Evolutionary conservation across 2,888 invertebrate genomes (phyloP).

Genomic region (Dascillus cervinus): DNA sequence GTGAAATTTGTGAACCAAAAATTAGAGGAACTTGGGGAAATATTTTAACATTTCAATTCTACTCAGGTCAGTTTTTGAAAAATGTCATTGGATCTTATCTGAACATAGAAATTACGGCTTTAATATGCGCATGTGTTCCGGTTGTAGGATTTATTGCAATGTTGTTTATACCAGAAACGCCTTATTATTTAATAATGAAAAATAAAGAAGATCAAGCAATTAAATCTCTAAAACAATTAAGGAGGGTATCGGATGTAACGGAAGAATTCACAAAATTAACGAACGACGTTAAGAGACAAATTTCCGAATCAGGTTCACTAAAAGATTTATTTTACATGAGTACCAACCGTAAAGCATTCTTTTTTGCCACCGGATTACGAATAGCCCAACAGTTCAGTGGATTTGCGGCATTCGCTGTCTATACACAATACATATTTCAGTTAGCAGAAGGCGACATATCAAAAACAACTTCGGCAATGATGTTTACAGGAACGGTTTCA

Average conservation of each 20-base stretch:
- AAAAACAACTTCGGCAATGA: slow-evolving; percentile 28
- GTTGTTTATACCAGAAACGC: slow-evolving; percentile 31
- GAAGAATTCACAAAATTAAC: slow-evolving; percentile 25
- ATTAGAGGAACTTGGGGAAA: slow-evolving; percentile 30
- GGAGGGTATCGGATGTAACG: slow-evolving; percentile 25
- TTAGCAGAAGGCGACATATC: slow-evolving; percentile 31
- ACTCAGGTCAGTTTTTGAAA: slow-evolving; percentile 26
- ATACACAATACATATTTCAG: slow-evolving; percentile 32
- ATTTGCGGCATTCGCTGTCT: slow-evolving; percentile 25
- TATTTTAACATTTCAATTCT: slow-evolving; percentile 21
- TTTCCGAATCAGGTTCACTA: slow-evolving; percentile 27
- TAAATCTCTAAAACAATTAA: slow-evolving; percentile 23
- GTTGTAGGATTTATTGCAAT: slow-evolving; percentile 23
- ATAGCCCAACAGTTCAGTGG: slow-evolving; percentile 32
- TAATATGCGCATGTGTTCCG: slow-evolving; percentile 36
- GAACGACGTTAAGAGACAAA: slow-evolving; percentile 28
- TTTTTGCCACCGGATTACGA: slow-evolving; percentile 23
- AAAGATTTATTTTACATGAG: slow-evolving; percentile 27
- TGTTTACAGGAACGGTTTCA: slow-evolving; percentile 26
- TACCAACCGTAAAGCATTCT: slow-evolving; percentile 28
- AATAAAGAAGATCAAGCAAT: slow-evolving; percentile 23
- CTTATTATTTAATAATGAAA: slow-evolving; percentile 31
- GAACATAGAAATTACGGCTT: slow-evolving; percentile 45
- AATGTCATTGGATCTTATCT: slow-evolving; percentile 51
- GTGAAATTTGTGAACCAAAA: slow-evolving; percentile 28